Base-by-base conservation (phyloP, 1,140 invertebrate genomes). In the Oncopeltus fasciatus region DNA sequence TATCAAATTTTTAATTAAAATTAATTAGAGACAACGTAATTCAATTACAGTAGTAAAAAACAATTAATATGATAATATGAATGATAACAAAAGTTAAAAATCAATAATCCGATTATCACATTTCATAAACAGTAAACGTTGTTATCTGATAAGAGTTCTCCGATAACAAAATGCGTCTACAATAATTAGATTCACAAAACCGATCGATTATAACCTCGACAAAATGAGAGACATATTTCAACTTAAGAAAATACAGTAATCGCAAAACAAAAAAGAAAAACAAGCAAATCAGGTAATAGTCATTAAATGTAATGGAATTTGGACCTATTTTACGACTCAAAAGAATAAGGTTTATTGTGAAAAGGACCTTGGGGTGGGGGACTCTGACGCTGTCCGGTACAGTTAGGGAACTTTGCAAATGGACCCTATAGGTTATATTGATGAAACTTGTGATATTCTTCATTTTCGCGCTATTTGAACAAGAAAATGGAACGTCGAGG, bases 301-400 rank as follows among this genome's bases (percentile, higher is more conserved):
- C n/a, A n/a, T n/a, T n/a, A n/a, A 38, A 14, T 5, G 4, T 3
- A 53, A 26, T 24, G 49, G 49, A 53, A 53, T 53, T 53, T 53
- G 49, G 49, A 53, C 49, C 49, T 53, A 53, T 53, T 24, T 49
- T 60, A 46, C 43, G 28, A 60, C 59, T 43, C 38, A 21, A 60
- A 21, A 28, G 44, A 24, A 47, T 20, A 60, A 60, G 26, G 59
- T 43, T 60, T 27, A 60, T 60, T 43, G 46, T 49, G 21, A 12
- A 24, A 49, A 60, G 18, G 59, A 60, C 59, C 59, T 60, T 60
- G 59, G 43, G 29, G 12, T 12, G 29, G 57, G 59, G 29, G 21
- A 18, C 49, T 60, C 33, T 46, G 21, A 43, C 24, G 20, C 21
- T 29, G 20, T 24, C 14, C 47, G 11, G 59, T 60, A 60, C 44